Evolutionary conservation across 2,888 invertebrate genomes (phyloP), one percentile per base, ranked within the genome.

Genomic region (Drosophila subquinaria): DNA sequence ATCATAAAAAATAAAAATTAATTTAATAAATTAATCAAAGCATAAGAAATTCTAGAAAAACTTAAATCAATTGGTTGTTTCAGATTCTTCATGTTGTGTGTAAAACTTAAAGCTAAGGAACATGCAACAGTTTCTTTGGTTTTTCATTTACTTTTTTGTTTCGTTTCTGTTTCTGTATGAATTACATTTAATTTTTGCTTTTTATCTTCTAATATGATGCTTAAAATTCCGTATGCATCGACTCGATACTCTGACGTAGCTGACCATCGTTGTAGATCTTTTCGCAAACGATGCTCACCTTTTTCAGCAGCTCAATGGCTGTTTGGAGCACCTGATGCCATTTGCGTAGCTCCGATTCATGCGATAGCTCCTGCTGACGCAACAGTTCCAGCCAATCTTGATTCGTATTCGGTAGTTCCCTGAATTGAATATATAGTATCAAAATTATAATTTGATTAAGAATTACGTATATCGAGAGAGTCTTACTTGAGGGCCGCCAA

Each of bases 371-470:
- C 93, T 98, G 97, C 78, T 96, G 95, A 90, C 96, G 96, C 82
- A 98, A 93, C 75, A 97, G 93, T 79, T 95, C 94, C 67, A 96
- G 94, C 97, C 97, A 98, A 91, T 97, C 96, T 88, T 97, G 96
- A 91, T 96, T 95, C 82, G 95, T 95, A 88, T 95, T 95, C 33
- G 97, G 96, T 65, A 95, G 94, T 90, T 95, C 94, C 88, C 96
- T 96, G 33, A 17, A 15, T 55, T 50, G n/a, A 5, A 15, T 9
- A 17, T 5, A 3, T 5, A 23, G 3, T 11, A 38, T 5, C 5
- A 0, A 20, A 61, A 23, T 35, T 42, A 48, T 36, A 13, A 50
- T 23, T 27, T 40, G 8, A n/a, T 38, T 20, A 13, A 0, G 8
- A 4, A 40, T 42, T 33, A n/a, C 9, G 6, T 6, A 30, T 6